Percentiles rank a stretch among this genome's conserved stretches.
phyloP scores from a whole-genome alignment of 2,797 vertebrate species.

The Chelon labrosus region DNA sequence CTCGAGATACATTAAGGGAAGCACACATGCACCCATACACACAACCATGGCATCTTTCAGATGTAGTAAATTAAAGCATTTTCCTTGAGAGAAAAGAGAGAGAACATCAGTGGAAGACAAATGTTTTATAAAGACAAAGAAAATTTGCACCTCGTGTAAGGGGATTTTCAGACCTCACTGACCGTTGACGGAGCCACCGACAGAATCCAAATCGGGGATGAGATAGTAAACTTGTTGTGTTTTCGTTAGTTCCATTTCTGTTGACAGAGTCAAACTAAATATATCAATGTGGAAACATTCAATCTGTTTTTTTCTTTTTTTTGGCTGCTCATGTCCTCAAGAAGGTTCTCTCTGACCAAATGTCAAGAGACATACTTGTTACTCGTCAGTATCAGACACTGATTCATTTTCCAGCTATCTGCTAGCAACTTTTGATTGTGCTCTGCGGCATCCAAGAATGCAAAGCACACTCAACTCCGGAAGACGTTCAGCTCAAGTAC shows the following conservation, averaged over 20 bases:
- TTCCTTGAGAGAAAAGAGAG: conserved; percentile 20
- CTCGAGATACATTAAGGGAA: conserved; percentile 53
- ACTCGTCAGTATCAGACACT: conserved; percentile 1
- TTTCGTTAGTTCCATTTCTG: conserved; percentile 10
- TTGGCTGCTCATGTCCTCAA: neutral
- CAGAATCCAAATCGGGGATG: neutral
- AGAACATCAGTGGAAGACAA: conserved; percentile 15
- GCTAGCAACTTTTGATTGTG: neutral
- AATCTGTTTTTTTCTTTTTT: neutral
- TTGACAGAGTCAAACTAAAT: neutral
- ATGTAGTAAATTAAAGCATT: conserved; percentile 50
- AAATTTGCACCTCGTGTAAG: neutral
- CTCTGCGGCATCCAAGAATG: neutral
- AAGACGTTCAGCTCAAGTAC: neutral
- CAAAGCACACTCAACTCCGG: neutral
- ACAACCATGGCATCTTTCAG: conserved; percentile 51
- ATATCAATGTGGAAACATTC: neutral
- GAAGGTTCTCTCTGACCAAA: neutral
- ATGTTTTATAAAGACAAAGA: conserved; percentile 11
- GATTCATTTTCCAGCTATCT: conserved; percentile 6
- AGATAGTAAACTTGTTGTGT: neutral
- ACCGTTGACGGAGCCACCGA: neutral
- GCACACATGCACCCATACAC: conserved; percentile 9
- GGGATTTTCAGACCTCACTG: conserved; percentile 8
- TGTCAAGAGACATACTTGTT: neutral